These are phyloP conservation scores for Mastacembelus armatus DNA, from an alignment of 2,797 vertebrate genomes.

Conservation along the genomic window DNA sequence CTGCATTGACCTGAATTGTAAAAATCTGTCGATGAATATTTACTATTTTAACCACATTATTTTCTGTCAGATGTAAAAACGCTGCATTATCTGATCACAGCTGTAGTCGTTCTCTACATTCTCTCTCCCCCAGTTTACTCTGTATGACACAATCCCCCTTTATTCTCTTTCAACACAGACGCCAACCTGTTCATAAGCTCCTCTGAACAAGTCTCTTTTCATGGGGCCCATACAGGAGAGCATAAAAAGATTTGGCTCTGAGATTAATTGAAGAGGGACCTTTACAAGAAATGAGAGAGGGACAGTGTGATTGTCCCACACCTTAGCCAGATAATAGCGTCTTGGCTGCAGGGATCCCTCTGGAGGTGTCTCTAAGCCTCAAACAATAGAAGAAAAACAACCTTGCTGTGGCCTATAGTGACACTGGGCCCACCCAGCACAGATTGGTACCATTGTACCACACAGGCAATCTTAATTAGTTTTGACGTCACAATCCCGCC, in stretches of 20 bases:
- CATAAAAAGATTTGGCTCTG: constrained; percentile 75
- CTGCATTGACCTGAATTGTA: constrained; percentile 9
- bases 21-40: constrained; percentile 20
- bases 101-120: constrained; percentile 51
- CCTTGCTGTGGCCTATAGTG: constrained; percentile 57
- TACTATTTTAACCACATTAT: constrained; percentile 1
- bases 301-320: constrained; percentile 75
- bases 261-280: constrained; percentile 81
- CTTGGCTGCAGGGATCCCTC: constrained; percentile 70
- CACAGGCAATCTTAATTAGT: constrained; percentile 80
- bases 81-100: constrained; percentile 59
- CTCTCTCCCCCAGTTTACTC: constrained; percentile 45
- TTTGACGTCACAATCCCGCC: constrained; percentile 73
- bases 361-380: constrained; percentile 76
- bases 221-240: constrained; percentile 59
- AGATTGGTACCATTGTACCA: constrained; percentile 78
- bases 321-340: constrained; percentile 78
- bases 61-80: constrained; percentile 32
- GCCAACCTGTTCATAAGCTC: constrained; percentile 59
- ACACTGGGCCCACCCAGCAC: constrained; percentile 70
- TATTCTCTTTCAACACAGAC: constrained; percentile 65
- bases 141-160: constrained; percentile 69
- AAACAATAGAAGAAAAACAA: constrained; percentile 81
- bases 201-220: constrained; percentile 73
- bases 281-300: constrained; percentile 72